Conservation (phyloP, 2,888 invertebrate species). For the Drosophila rubida region DNA sequence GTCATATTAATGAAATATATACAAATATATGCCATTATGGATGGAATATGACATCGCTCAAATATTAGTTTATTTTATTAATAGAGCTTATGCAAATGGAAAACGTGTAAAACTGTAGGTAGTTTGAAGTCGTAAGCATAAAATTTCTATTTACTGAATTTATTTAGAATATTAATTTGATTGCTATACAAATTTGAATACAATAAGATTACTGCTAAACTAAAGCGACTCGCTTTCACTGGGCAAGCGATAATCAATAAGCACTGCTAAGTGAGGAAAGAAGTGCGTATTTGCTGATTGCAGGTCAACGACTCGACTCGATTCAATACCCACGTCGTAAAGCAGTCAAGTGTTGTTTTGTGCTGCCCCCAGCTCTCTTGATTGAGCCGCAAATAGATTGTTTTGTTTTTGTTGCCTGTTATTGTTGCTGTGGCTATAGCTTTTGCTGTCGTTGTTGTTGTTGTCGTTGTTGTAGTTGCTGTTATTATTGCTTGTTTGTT, state of each 20-base stretch:
- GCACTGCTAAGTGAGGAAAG: not conserved
- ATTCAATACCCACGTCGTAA: not conserved
- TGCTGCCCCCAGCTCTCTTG: slow-evolving; percentile 1
- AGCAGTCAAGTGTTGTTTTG: not conserved
- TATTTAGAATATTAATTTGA: no score
- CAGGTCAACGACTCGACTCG: slow-evolving; percentile 16
- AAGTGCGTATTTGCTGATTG: not conserved
- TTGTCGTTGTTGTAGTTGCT: slow-evolving; percentile 21
- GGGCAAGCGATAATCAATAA: not conserved
- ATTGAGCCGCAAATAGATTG: slow-evolving; percentile 31
- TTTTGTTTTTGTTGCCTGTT: slow-evolving; percentile 9
- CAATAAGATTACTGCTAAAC: no score
- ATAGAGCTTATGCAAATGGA: no score
- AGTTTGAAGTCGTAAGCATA: no score
- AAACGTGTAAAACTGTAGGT: no score
- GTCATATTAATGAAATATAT: no score
- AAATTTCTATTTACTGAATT: no score
- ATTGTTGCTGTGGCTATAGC: not conserved
- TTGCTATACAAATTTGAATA: no score
- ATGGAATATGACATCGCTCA: no score
- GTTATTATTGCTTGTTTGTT: slow-evolving; percentile 42
- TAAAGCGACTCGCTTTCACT: not conserved
- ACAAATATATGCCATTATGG: no score
- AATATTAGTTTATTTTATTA: no score
- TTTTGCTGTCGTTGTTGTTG: slow-evolving; percentile 16